A percentile compares a stretch with the other conserved stretches of the same genome.
These are phyloP conservation scores for Octodon degus DNA, from an alignment of 2,113 vertebrate genomes.

Conservation along the genomic window DNA sequence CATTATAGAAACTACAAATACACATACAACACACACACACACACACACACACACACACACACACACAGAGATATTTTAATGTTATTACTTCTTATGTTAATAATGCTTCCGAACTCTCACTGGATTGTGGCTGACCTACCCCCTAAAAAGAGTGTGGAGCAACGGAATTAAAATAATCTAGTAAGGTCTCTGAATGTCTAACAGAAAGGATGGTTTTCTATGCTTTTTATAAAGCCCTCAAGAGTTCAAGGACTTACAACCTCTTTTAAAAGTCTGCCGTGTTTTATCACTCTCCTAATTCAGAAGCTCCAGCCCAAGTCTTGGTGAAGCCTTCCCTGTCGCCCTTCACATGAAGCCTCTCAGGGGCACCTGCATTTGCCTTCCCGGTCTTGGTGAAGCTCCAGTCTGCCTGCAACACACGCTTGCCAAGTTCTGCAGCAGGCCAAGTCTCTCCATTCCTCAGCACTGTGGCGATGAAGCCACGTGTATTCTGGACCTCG, in stretches of 20 bases:
- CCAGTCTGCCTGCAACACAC: neutral
- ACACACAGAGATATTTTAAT: neutral
- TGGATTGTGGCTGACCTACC: neutral
- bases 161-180: slow-evolving; percentile 31
- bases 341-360: neutral
- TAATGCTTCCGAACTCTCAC: slow-evolving; percentile 34
- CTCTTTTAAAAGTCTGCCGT: slow-evolving; percentile 43
- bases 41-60: neutral
- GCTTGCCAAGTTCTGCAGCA: slow-evolving; percentile 10
- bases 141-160: slow-evolving; percentile 42
- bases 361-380: neutral
- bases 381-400: neutral
- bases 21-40: neutral
- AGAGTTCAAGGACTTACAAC: slow-evolving; percentile 35
- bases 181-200: slow-evolving; percentile 24
- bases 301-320: slow-evolving; percentile 14
- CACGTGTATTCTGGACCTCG: neutral
- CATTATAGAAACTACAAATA: neutral
- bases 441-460: neutral
- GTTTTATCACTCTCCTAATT: slow-evolving; percentile 57
- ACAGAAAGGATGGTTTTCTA: slow-evolving; percentile 36
- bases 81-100: slow-evolving; percentile 35
- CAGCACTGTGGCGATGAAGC: neutral
- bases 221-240: slow-evolving; percentile 50
- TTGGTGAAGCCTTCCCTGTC: slow-evolving; percentile 4